Conservation (phyloP, 2,797 vertebrate species). For the Notolabrus celidotus region DNA sequence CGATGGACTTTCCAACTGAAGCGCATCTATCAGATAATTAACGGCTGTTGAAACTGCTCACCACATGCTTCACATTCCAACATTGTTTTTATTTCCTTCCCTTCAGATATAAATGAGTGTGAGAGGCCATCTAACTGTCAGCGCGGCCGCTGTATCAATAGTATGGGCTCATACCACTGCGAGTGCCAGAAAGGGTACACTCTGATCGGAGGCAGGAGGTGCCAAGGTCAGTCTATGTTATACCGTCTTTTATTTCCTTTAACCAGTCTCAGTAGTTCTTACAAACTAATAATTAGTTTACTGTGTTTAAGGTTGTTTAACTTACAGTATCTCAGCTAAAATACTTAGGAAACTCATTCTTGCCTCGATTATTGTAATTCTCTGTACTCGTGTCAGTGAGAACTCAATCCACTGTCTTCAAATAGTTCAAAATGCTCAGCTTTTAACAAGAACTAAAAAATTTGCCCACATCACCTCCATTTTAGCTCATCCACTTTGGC, state of each 20-base stretch:
- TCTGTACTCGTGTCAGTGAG: too few species aligned
- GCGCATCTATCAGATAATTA: background rate
- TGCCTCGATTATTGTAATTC: too few species aligned
- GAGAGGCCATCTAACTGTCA: constrained; percentile 88
- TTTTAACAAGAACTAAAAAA: too few species aligned
- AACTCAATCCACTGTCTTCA: too few species aligned
- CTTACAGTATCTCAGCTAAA: too few species aligned
- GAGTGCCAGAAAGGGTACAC: constrained; percentile 90
- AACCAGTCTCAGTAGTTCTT: background rate
- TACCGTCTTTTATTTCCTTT: background rate
- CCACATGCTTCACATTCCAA: constrained; percentile 23
- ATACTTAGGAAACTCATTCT: too few species aligned
- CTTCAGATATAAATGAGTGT: constrained; percentile 92
- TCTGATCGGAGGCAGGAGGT: constrained; percentile 86
- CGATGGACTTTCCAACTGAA: background rate
- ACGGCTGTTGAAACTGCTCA: background rate
- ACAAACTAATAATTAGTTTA: background rate
- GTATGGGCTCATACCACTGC: constrained; percentile 91
- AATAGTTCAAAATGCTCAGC: too few species aligned
- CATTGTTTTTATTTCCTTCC: constrained; percentile 30
- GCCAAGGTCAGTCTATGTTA: constrained; percentile 85
- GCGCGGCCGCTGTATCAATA: constrained; percentile 91
- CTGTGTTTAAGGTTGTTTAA: too few species aligned
- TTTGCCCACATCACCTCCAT: too few species aligned
- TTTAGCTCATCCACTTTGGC: too few species aligned